These are phyloP conservation scores for Denticeps clupeoides DNA, from an alignment of 2,797 vertebrate species.

Conservation along the genomic window DNA sequence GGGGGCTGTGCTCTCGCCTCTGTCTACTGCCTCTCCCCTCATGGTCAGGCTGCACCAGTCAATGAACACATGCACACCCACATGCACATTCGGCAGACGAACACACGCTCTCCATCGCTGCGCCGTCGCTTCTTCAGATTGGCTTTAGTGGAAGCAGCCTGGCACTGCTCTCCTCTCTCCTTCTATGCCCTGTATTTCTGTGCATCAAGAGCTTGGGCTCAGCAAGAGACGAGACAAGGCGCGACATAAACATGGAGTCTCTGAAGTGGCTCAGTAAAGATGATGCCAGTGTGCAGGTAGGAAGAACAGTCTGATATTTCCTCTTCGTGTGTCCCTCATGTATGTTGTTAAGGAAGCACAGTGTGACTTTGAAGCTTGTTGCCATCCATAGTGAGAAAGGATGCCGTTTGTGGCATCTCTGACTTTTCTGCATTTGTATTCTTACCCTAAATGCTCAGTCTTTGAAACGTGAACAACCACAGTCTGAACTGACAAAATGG, in stretches of 20 bases:
- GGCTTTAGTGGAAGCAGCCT: neutral
- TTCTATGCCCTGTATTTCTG: constrained; percentile 6
- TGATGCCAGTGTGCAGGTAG: constrained; percentile 40
- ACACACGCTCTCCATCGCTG: neutral
- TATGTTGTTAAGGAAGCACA: too few species aligned
- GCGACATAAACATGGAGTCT: constrained; percentile 28
- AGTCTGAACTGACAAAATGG: too few species aligned
- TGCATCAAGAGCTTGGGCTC: too few species aligned
- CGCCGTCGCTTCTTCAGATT: neutral
- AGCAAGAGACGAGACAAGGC: neutral
- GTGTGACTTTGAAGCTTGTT: too few species aligned
- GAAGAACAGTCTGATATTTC: too few species aligned
- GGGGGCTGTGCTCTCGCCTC: constrained; percentile 21
- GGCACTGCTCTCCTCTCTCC: constrained; percentile 31
- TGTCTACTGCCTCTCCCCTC: constrained; percentile 22
- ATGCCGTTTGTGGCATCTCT: too few species aligned
- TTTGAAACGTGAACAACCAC: too few species aligned
- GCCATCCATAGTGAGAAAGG: too few species aligned
- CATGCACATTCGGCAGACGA: neutral
- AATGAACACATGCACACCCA: constrained; percentile 22
- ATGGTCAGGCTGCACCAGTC: constrained; percentile 34
- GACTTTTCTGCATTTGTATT: too few species aligned
- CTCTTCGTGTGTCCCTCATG: too few species aligned
- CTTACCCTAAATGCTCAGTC: too few species aligned
- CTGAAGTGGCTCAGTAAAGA: constrained; percentile 42